phyloP scores from a whole-genome alignment of 2,797 vertebrate species.

The Sternotherus odoratus region DNA sequence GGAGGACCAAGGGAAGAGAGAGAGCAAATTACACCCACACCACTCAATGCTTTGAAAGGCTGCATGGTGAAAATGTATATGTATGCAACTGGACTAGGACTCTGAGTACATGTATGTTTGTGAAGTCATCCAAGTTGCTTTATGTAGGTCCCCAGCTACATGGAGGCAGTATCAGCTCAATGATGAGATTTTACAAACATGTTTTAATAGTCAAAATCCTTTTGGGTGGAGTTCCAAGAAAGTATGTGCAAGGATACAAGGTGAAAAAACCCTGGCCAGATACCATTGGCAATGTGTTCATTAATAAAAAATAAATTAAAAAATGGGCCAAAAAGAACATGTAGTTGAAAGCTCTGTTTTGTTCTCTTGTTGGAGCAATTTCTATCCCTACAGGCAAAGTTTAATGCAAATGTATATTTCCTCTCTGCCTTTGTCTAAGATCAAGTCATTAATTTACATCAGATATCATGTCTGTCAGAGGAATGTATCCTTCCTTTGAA shows the following conservation, averaged over 20 bases:
- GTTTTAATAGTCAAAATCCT: neutral
- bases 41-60: neutral
- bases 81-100: neutral
- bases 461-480: neutral
- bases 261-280: neutral
- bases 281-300: fast-evolving
- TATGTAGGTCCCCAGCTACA: neutral
- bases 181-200: neutral
- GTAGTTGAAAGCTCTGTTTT: neutral
- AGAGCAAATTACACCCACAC: neutral
- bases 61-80: neutral
- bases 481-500: slow-evolving; percentile 1
- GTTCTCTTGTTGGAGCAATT: neutral
- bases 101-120: neutral
- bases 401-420: neutral
- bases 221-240: neutral
- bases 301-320: neutral
- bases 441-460: neutral
- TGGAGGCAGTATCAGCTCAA: neutral
- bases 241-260: neutral
- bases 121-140: neutral
- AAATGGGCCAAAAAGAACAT: neutral
- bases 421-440: neutral
- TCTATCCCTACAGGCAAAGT: neutral
- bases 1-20: neutral